These are phyloP conservation scores for Drosophila ambigua DNA, from an alignment of 1,140 invertebrate species.

Conservation along the genomic window DNA sequence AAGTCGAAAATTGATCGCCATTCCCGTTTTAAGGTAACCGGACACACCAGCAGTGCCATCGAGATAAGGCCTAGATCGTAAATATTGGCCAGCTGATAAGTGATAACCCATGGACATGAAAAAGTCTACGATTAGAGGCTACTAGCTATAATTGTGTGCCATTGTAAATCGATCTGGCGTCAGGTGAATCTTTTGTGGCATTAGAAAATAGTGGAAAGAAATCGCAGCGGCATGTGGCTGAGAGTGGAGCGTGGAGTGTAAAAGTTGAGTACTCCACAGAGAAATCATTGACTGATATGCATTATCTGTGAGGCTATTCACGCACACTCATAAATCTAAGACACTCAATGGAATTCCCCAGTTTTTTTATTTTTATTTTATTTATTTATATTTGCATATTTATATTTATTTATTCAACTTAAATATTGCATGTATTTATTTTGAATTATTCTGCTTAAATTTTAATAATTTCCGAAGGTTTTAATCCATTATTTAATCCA, in stretches of 20 bases:
- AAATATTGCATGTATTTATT: no score
- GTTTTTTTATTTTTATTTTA: no score
- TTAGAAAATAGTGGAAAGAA: conserved; percentile 14
- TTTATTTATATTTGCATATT: no score
- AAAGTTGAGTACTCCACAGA: no score
- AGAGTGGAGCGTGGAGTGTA: no score
- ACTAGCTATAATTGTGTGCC: neutral
- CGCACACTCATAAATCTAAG: no score
- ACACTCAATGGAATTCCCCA: no score
- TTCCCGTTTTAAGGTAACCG: conserved; percentile 35
- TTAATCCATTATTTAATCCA: conserved; percentile 58
- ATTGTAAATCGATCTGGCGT: conserved; percentile 34
- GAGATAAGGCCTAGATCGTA: conserved; percentile 48
- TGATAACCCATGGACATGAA: conserved; percentile 17
- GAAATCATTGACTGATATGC: no score
- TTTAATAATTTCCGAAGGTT: neutral
- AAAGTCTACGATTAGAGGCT: conserved; percentile 21
- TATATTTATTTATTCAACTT: neutral
- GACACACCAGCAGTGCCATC: conserved; percentile 15
- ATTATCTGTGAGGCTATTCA: no score
- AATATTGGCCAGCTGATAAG: conserved; percentile 58
- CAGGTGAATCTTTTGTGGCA: conserved; percentile 15
- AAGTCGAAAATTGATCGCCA: conserved; percentile 14
- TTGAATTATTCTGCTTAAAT: neutral
- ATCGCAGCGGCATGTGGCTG: conserved; percentile 1